Evolutionary conservation across 2,888 invertebrate species (phyloP).

Genomic region (Diogma glabrata): DNA sequence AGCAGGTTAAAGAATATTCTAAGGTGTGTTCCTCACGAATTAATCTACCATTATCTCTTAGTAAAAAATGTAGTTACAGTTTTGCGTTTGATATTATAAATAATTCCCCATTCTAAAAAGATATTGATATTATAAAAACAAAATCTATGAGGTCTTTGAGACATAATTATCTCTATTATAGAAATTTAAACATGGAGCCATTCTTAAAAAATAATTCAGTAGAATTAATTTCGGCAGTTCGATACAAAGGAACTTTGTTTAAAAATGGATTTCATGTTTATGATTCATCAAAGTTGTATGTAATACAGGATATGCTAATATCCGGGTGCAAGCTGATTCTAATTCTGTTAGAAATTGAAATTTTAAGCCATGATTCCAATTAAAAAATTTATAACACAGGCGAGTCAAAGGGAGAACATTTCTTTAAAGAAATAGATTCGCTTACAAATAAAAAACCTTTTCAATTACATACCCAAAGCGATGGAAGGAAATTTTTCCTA

Average conservation of each 20-base stretch:
- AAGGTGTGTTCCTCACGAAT: background rate
- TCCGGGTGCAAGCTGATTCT: background rate
- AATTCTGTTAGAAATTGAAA: background rate
- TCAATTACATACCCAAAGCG: background rate
- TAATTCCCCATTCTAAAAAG: no score
- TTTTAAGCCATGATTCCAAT: background rate
- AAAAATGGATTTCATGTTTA: no score
- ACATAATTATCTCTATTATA: no score
- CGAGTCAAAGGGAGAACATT: background rate
- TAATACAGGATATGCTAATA: background rate
- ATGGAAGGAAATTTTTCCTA: no score
- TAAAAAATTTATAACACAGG: background rate
- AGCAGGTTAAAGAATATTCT: background rate
- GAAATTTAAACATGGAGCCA: no score
- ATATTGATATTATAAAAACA: no score
- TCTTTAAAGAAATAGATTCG: background rate
- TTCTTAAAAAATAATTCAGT: no score
- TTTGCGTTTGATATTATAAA: no score
- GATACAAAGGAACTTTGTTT: no score
- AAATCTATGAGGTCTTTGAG: no score
- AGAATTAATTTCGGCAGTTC: no score
- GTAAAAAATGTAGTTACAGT: background rate
- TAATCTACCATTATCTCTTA: no score
- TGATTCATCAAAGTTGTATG: background rate
- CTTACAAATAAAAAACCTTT: background rate